Evolutionary conservation across 2,113 vertebrate species (phyloP), one percentile per base, ranked within the genome.

Genomic region (Bagarius yarrelli): DNA sequence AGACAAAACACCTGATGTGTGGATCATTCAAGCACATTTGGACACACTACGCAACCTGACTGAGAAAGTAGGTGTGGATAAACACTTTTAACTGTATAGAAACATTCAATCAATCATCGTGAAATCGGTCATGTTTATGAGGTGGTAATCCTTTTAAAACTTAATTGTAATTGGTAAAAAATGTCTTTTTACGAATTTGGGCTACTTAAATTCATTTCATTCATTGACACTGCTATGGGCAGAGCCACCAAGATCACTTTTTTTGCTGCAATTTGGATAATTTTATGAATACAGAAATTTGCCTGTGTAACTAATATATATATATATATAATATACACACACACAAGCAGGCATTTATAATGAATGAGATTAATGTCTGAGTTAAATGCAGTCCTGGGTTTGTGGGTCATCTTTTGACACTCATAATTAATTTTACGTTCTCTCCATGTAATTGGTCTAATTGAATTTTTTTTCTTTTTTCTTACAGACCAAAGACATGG

Each of bases 21-120:
- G 78, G 85, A 81, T 84, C 18, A 85, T 87, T 64, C 83, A 87
- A 67, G 78, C 85, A 34, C 85, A 87, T 79, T n/a, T 87, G 64
- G 85, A 85, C 66, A 74, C 79, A 25, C 81, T 87, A 15, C 78
- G 69, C 66, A 87, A 70, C 44, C 81, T 87, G 55, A 83, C 85
- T 21, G 59, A 79, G 23, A 81, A 57, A 76, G 85, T 85, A 80
- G 60, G 23, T 73, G 30, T 52, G n/a, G 1, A 11, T 15, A 8
- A n/a, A 30, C 19, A 25, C 32, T n/a, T n/a, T n/a, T n/a, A n/a
- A n/a, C n/a, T n/a, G n/a, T n/a, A n/a, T n/a, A n/a, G n/a, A n/a
- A n/a, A n/a, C n/a, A n/a, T n/a, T n/a, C n/a, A n/a, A n/a, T n/a
- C n/a, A n/a, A n/a, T n/a, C n/a, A n/a, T n/a, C n/a, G n/a, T n/a